Evolutionary conservation across 1,140 invertebrate genomes (phyloP).

Genomic region (Temnothorax curvispinosus): DNA sequence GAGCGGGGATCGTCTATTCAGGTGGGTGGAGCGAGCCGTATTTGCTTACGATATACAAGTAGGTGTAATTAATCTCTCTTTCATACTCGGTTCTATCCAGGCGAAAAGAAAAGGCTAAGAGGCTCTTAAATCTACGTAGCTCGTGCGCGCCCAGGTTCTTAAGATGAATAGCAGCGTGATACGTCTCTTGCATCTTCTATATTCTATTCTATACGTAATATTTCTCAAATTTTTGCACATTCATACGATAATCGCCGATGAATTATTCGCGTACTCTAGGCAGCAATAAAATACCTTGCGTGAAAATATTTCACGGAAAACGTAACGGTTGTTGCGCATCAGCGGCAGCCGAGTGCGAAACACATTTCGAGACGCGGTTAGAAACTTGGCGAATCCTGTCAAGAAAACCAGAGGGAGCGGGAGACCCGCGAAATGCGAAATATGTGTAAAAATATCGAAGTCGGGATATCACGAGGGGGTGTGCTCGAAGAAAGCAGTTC

Average conservation of each 20-base stretch:
- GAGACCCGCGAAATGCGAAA: constrained; percentile 14
- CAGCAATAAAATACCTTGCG: background rate
- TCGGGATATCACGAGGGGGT: constrained; percentile 2
- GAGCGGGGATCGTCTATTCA: constrained; percentile 52
- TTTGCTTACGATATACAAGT: constrained; percentile 75
- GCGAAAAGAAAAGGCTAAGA: constrained; percentile 52
- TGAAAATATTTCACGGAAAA: constrained; percentile 21
- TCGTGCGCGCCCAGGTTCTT: background rate
- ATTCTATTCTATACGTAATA: background rate
- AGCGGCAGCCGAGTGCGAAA: constrained; percentile 15
- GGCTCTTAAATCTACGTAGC: constrained; percentile 44
- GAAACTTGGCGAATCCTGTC: constrained; percentile 41
- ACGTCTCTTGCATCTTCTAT: background rate
- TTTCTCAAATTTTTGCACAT: constrained; percentile 18
- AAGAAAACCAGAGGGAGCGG: background rate
- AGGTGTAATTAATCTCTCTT: constrained; percentile 76
- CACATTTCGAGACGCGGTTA: background rate
- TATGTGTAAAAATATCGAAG: constrained; percentile 46
- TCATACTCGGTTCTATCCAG: constrained; percentile 54
- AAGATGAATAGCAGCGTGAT: constrained; percentile 46
- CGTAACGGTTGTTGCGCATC: background rate
- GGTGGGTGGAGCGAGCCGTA: constrained; percentile 47
- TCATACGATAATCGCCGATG: constrained; percentile 1
- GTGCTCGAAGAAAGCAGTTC: constrained; percentile 29
- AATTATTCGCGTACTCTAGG: background rate